Percentiles rank a stretch among this genome's conserved stretches.
phyloP scores from a whole-genome alignment of 2,797 vertebrate genomes.

The Crenichthys baileyi region DNA sequence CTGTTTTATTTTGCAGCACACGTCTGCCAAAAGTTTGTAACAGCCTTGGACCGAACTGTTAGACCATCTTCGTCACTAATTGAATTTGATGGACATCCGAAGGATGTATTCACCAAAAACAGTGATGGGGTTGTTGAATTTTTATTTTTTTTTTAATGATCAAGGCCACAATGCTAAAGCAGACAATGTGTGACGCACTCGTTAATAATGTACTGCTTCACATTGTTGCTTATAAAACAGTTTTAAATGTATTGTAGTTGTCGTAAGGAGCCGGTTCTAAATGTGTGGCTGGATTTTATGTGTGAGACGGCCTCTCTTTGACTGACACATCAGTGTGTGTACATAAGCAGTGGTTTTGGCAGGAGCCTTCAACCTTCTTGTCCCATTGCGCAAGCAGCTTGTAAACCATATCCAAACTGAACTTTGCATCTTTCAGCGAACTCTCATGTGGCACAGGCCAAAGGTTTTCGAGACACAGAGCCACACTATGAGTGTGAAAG shows the following conservation, averaged over 20 bases:
- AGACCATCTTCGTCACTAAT: slow-evolving; percentile 43
- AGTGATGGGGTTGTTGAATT: slow-evolving; percentile 36
- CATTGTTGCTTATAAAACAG: slow-evolving; percentile 3
- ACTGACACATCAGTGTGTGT: slow-evolving; percentile 68
- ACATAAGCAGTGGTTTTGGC: slow-evolving; percentile 67
- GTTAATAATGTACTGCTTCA: slow-evolving; percentile 10
- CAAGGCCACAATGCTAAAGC: slow-evolving; percentile 42
- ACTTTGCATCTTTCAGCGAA: slow-evolving; percentile 66
- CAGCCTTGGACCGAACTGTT: slow-evolving; percentile 49
- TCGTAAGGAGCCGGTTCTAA: slow-evolving; percentile 26
- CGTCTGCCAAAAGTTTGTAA: slow-evolving; percentile 56
- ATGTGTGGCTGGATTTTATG: slow-evolving; percentile 13
- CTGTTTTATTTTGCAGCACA: slow-evolving; percentile 49
- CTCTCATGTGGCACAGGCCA: slow-evolving; percentile 67
- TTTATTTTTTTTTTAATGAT: slow-evolving; percentile 29
- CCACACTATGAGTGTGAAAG: slow-evolving; percentile 10
- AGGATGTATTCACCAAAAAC: slow-evolving; percentile 49
- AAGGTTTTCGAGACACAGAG: slow-evolving; percentile 35
- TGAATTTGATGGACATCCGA: slow-evolving; percentile 54
- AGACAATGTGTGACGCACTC: background rate
- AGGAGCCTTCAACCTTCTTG: slow-evolving; percentile 66
- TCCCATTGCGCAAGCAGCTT: slow-evolving; percentile 58
- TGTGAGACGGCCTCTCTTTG: slow-evolving; percentile 36
- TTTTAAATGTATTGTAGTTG: slow-evolving; percentile 6
- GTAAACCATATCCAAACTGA: slow-evolving; percentile 58